Conservation (phyloP, 2,888 invertebrate genomes). For the Proisotoma minuta region DNA sequence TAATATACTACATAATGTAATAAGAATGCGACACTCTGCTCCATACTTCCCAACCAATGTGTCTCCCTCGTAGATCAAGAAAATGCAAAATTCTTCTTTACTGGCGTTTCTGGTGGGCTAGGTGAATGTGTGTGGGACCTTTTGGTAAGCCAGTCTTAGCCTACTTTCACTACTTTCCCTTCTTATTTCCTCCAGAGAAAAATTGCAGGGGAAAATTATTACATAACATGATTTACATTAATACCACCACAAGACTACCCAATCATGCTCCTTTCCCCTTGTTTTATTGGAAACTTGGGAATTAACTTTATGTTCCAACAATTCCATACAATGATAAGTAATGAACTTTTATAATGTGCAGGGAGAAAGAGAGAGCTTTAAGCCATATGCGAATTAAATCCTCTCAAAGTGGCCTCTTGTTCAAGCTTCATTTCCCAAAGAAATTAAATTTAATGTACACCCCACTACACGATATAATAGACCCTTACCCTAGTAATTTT, state of each 20-base stretch:
- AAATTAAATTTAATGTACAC: too few relatives aligned
- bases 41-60: background rate
- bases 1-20: background rate
- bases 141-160: conserved; percentile 23
- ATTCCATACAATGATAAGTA: background rate
- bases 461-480: too few relatives aligned
- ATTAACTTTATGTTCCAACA: conserved; percentile 16
- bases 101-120: background rate
- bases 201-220: conserved; percentile 19
- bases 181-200: background rate
- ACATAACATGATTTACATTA: conserved; percentile 31
- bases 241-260: conserved; percentile 11
- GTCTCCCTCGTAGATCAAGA: conserved; percentile 1
- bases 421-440: too few relatives aligned
- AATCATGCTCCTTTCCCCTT: conserved; percentile 9
- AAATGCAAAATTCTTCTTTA: background rate
- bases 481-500: too few relatives aligned
- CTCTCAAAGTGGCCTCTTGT: too few relatives aligned
- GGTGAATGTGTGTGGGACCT: background rate
- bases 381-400: too few relatives aligned
- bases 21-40: background rate
- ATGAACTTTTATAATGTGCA: background rate
- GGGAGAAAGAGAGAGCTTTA: background rate
- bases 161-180: conserved; percentile 8
- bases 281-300: conserved; percentile 10